Percentiles rank a stretch among this genome's conserved stretches.
These are phyloP conservation scores for Pampus argenteus DNA, from an alignment of 2,797 vertebrate genomes.

Conservation along the genomic window DNA sequence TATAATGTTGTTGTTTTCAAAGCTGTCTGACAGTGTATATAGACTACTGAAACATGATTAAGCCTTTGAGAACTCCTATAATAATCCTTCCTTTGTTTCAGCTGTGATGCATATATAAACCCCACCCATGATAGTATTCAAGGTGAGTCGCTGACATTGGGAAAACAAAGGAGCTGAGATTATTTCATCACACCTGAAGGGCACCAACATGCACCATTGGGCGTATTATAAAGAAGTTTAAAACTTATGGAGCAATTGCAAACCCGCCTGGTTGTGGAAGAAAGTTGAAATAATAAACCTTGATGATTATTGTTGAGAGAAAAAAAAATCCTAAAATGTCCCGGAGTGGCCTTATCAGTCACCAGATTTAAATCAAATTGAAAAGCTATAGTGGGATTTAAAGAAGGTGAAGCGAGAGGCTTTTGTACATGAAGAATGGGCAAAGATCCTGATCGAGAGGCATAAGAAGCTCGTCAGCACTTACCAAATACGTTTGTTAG, in stretches of 20 bases:
- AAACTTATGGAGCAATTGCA: no score
- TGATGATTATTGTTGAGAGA: no score
- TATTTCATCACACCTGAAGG: not conserved
- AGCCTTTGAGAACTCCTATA: not conserved
- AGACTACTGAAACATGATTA: not conserved
- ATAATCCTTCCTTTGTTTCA: not conserved
- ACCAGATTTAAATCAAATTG: not conserved
- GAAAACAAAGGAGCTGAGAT: not conserved
- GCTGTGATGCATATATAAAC: not conserved
- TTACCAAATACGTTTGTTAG: not conserved
- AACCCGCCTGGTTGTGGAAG: no score
- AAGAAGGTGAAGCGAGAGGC: not conserved
- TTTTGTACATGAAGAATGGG: not conserved
- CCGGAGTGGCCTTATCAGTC: not conserved
- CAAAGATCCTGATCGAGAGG: not conserved
- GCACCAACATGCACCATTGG: not conserved
- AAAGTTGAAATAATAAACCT: no score
- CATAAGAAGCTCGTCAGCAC: not conserved
- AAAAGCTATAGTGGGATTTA: constrained; percentile 6
- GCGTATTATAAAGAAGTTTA: not conserved
- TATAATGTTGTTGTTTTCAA: not conserved
- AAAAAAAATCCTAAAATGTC: not conserved
- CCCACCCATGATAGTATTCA: not conserved
- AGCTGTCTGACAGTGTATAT: not conserved
- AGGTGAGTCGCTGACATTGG: not conserved